These are phyloP conservation scores for Smittia aterrima DNA, from an alignment of 2,888 invertebrate genomes.

Conservation along the genomic window DNA sequence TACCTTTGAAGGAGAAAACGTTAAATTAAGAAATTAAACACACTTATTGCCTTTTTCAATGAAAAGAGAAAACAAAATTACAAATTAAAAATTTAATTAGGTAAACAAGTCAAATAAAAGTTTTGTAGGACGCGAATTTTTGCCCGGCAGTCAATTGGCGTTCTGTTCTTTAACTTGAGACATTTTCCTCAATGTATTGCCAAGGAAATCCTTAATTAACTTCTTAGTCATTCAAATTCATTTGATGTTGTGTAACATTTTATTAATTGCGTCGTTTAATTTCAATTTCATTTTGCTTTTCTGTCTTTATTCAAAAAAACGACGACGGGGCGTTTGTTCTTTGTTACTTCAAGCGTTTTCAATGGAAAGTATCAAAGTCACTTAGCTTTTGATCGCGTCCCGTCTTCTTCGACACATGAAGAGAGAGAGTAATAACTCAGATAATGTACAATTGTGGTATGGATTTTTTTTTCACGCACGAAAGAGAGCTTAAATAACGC, in stretches of 20 bases:
- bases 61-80: slow-evolving; percentile 38
- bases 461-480: slow-evolving; percentile 22
- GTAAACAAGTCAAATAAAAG: slow-evolving; percentile 18
- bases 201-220: neutral
- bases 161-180: neutral
- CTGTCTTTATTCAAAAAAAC: neutral
- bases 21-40: slow-evolving; percentile 43
- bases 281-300: neutral
- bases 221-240: no score
- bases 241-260: no score
- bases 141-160: neutral
- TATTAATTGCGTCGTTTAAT: no score
- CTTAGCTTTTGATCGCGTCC: no score
- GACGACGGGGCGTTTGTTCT: no score
- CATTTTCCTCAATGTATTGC: neutral
- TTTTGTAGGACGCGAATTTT: neutral
- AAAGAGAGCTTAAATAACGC: slow-evolving; percentile 17
- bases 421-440: slow-evolving; percentile 1
- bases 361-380: no score
- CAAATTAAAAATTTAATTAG: slow-evolving; percentile 25
- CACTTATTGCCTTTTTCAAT: slow-evolving; percentile 53
- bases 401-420: neutral
- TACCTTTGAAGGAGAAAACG: slow-evolving; percentile 32
- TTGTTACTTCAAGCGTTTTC: no score
- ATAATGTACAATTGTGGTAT: slow-evolving; percentile 19